Conservation (phyloP, 2,797 vertebrate genomes). For the Syndactyla subalaris region DNA sequence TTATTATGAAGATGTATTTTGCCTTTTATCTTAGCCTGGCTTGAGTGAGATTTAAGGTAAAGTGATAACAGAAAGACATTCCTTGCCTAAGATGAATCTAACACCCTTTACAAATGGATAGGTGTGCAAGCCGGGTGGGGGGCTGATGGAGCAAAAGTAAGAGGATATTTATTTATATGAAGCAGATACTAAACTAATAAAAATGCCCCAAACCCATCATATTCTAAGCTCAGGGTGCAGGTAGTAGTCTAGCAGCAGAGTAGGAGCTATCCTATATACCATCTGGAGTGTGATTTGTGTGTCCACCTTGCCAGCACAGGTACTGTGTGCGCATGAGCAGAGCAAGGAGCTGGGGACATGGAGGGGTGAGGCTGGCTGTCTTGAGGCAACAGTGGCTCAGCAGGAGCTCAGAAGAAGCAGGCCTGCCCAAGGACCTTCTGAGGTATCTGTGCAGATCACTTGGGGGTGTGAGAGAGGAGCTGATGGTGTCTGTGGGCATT, state of each 20-base stretch:
- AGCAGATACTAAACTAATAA: background rate
- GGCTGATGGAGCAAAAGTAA: background rate
- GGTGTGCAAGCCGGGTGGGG: background rate
- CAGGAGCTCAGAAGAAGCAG: background rate
- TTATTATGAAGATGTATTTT: background rate
- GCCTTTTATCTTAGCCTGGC: background rate
- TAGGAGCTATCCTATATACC: background rate
- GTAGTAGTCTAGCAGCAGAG: background rate
- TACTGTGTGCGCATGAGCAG: no score
- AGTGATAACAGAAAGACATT: background rate
- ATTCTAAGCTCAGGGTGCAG: background rate
- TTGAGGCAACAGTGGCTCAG: background rate
- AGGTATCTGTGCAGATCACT: background rate
- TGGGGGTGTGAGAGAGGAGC: background rate
- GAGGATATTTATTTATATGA: background rate
- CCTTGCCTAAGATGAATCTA: background rate
- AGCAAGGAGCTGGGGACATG: background rate
- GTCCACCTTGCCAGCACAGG: fast-evolving
- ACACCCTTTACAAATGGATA: background rate
- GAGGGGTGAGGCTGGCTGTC: background rate
- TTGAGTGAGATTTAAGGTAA: background rate
- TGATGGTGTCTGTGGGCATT: background rate
- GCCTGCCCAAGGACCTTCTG: background rate
- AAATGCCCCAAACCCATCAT: background rate
- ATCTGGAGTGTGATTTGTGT: fast-evolving